phyloP scores from a whole-genome alignment of 2,113 vertebrate species.

The Corapipo altera region DNA sequence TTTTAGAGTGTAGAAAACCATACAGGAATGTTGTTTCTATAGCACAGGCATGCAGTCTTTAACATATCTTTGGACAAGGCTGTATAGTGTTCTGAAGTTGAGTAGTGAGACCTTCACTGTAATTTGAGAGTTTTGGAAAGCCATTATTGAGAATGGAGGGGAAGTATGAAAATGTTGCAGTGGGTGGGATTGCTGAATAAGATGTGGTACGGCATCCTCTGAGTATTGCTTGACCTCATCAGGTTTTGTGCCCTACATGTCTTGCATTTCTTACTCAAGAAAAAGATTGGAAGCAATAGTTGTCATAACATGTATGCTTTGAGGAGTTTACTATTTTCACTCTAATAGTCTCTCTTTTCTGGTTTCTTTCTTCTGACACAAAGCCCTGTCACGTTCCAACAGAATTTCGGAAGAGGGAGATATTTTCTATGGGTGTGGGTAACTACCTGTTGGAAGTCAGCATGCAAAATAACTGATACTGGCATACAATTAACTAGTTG shows the following conservation, averaged over 20 bases:
- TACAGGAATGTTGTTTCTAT: background rate
- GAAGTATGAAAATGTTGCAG: background rate
- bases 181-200: background rate
- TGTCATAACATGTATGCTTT: background rate
- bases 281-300: background rate
- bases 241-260: background rate
- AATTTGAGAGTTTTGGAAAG: background rate
- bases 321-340: background rate
- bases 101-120: background rate
- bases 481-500: background rate
- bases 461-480: background rate
- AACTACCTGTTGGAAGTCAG: background rate
- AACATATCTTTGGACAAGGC: background rate
- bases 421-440: background rate
- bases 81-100: background rate
- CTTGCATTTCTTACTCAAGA: background rate
- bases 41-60: background rate
- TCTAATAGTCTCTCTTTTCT: background rate
- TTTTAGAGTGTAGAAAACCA: background rate
- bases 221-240: background rate
- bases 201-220: background rate
- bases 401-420: background rate
- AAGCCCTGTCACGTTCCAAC: background rate
- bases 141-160: background rate
- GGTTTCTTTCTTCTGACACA: background rate